These are phyloP conservation scores for Eolophus roseicapilla DNA, from an alignment of 2,113 vertebrate genomes.

Conservation along the genomic window DNA sequence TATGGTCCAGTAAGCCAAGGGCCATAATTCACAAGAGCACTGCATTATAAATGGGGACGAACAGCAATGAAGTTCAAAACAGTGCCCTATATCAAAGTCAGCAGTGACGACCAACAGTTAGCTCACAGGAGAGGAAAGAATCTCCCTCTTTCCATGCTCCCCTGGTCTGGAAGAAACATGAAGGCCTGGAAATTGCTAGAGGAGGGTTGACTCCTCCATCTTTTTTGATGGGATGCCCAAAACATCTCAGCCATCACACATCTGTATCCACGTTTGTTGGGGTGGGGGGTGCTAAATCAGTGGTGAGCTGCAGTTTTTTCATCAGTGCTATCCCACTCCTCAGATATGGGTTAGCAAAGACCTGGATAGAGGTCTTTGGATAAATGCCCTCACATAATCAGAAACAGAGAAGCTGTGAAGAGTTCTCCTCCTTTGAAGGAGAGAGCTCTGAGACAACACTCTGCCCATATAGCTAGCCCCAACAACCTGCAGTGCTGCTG, in stretches of 20 bases:
- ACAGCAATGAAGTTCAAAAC: not conserved
- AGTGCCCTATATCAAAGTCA: not conserved
- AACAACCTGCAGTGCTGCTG: not conserved
- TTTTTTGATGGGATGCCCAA: not conserved
- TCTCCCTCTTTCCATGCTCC: not conserved
- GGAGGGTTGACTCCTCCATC: not conserved
- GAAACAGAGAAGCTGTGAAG: not conserved
- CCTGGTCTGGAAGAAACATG: not conserved
- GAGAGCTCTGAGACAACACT: not conserved
- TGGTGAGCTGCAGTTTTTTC: not conserved
- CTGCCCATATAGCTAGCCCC: rapidly evolving
- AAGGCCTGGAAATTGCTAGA: not conserved
- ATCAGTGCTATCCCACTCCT: not conserved
- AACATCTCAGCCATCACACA: not conserved
- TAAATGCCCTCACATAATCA: not conserved
- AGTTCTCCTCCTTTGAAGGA: not conserved
- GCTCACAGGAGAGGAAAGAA: not conserved
- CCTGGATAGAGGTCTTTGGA: not conserved
- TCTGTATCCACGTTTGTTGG: not conserved
- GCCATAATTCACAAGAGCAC: not conserved
- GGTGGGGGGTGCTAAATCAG: not conserved
- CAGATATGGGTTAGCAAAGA: not conserved
- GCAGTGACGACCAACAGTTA: not conserved
- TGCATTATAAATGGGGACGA: not conserved
- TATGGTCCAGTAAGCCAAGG: not conserved